Evolutionary conservation across 2,888 invertebrate genomes (phyloP).

Genomic region (Bhutanitis thaidina): DNA sequence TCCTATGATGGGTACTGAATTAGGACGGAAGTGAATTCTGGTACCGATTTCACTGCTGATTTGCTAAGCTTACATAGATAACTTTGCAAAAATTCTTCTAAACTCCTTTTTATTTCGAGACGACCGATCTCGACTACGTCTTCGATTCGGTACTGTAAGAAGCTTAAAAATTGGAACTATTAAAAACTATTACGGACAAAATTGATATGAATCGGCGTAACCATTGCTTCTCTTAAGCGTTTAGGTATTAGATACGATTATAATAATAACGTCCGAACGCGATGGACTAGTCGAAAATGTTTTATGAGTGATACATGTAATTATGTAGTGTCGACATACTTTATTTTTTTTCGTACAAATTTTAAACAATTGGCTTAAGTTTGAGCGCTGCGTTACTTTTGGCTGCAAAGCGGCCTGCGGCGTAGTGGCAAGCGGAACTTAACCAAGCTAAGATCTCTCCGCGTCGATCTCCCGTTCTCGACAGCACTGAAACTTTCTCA

Average conservation of each 20-base stretch:
- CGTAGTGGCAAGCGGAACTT: conserved; percentile 36
- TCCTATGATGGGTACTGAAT: conserved; percentile 78
- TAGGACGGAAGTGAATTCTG: conserved; percentile 80
- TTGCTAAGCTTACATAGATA: conserved; percentile 76
- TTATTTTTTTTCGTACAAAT: conserved; percentile 29
- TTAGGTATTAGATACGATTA: conserved; percentile 65
- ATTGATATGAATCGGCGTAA: conserved; percentile 78
- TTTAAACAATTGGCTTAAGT: conserved; percentile 30
- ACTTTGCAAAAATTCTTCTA: conserved; percentile 72
- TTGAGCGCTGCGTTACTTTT: conserved; percentile 34
- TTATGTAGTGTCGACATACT: conserved; percentile 36
- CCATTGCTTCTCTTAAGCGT: conserved; percentile 72
- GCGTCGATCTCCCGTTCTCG: conserved; percentile 39
- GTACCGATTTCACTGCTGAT: conserved; percentile 78
- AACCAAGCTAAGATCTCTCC: conserved; percentile 47
- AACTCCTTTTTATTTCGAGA: conserved; percentile 53
- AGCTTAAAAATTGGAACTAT: conserved; percentile 76
- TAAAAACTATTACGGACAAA: conserved; percentile 76
- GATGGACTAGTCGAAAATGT: conserved; percentile 53
- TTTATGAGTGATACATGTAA: conserved; percentile 34
- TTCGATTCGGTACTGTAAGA: conserved; percentile 67
- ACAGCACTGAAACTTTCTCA: conserved; percentile 26
- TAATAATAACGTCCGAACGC: conserved; percentile 60
- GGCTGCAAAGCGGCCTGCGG: conserved; percentile 29
- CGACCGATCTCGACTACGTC: conserved; percentile 54